Evolutionary conservation across 2,113 vertebrate species (phyloP), one percentile per base, ranked within the genome.

Genomic region (Corythoichthys haematopterus): DNA sequence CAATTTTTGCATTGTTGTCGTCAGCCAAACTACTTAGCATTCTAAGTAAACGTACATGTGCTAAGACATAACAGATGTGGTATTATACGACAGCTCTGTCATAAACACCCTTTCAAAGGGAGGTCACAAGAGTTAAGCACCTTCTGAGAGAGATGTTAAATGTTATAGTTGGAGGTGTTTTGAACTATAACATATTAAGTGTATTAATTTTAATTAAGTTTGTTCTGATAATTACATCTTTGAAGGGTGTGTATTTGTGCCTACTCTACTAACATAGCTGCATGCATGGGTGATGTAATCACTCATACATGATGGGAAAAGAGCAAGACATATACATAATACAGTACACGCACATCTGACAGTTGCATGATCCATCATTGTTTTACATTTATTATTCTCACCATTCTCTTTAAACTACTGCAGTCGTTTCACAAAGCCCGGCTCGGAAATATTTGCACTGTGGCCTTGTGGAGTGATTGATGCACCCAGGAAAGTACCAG

Each of bases 361-460:
- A 78, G 85, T 82, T 83, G 80, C 82, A 81, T 81, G 70, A 80
- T 72, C 77, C 84, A 79, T 83, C 84, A 85, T 85, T 85, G 86
- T 82, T 66, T 68, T 83, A 85, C 73, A 82, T 85, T 89, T 82
- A 86, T 87, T 82, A 82, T 83, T 82, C 83, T 83, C 80, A 59
- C 76, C 68, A 64, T 78, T 57, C 76, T 85, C 70, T 80, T 84
- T 77, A 79, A 77, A 74, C 74, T 75, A 77, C 81, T 86, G 73
- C 40, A 66, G 68, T 70, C 70, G 63, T 78, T 73, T 82, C 65
- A 43, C 77, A 61, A 57, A 37, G 70, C 52, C 60, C 4, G 11
- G 52, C 78, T 80, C 59, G 20, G 63, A 70, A 76, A 78, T 76
- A 82, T 87, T 86, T 88, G 81, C 82, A 66, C 75, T 71, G 69